Conservation (phyloP, 2,797 vertebrate species). For the Pelobates cultripes region DNA sequence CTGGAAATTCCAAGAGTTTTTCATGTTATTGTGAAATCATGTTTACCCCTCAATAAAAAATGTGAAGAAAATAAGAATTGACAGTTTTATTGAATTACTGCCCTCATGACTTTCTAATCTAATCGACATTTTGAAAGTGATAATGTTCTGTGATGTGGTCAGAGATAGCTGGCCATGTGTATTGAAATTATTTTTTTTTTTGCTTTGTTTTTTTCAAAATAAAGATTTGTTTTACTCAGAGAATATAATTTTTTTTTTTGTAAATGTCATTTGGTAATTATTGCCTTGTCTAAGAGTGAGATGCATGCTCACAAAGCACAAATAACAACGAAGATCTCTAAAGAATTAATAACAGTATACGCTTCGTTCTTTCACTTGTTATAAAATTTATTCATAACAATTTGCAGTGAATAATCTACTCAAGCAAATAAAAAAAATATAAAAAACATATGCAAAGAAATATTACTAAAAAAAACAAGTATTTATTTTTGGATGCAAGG, state of each 20-base stretch:
- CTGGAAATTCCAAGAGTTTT: not conserved
- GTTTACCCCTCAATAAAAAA: constrained; percentile 6
- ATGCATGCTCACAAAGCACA: constrained; percentile 18
- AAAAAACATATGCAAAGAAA: not conserved
- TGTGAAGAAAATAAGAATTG: constrained; percentile 39
- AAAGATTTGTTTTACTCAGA: constrained; percentile 30
- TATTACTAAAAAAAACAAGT: not conserved
- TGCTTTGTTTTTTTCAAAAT: constrained; percentile 1
- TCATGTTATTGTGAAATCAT: constrained; percentile 20
- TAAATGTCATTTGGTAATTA: constrained; percentile 42
- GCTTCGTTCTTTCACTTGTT: constrained; percentile 1
- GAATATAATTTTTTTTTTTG: constrained; percentile 14
- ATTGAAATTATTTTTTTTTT: constrained; percentile 42
- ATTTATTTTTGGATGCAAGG: not conserved
- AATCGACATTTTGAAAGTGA: constrained; percentile 43
- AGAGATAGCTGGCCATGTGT: constrained; percentile 20
- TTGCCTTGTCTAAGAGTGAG: constrained; percentile 32
- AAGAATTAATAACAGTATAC: constrained; percentile 22
- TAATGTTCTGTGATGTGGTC: constrained; percentile 26
- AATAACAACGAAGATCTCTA: constrained; percentile 30
- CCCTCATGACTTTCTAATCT: constrained; percentile 38
- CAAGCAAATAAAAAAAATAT: not conserved
- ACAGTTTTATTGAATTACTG: constrained; percentile 41
- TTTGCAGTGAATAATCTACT: not conserved
- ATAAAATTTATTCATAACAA: not conserved